phyloP scores from a whole-genome alignment of 2,113 vertebrate genomes.

The Callipepla californica region DNA sequence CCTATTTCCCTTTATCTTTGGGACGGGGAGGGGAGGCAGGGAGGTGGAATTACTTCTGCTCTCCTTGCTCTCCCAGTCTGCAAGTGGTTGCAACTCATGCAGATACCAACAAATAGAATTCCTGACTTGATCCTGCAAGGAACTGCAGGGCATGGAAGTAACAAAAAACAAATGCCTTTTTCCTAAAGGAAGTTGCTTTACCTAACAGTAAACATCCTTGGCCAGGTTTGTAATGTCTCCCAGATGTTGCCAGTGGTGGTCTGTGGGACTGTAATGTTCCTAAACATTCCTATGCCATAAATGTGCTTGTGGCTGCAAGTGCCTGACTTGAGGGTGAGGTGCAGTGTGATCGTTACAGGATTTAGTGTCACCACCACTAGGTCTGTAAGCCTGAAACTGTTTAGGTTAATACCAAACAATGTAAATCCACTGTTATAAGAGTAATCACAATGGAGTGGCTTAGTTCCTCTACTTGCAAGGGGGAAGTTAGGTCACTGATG shows the following conservation, averaged over 20 bases:
- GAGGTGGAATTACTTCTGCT: background rate
- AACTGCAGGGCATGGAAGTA: background rate
- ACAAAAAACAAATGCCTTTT: background rate
- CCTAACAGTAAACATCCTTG: background rate
- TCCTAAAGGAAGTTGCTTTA: background rate
- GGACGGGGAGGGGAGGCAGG: too few species aligned
- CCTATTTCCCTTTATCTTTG: background rate
- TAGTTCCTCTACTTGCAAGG: background rate
- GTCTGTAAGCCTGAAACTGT: constrained; percentile 19
- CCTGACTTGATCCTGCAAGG: background rate
- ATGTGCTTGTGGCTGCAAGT: background rate
- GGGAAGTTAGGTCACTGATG: background rate
- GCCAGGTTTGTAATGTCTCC: constrained; percentile 3
- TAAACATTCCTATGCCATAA: background rate
- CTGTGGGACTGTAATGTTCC: constrained; percentile 40
- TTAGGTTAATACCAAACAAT: constrained; percentile 16
- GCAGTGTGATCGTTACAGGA: constrained; percentile 37
- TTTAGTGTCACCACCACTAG: constrained; percentile 30
- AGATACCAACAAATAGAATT: background rate
- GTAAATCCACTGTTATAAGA: background rate
- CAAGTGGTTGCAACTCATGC: background rate
- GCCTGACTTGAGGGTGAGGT: constrained; percentile 56
- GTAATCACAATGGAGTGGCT: background rate
- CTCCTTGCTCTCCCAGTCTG: background rate
- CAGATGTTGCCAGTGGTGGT: constrained; percentile 11